Percentiles rank a stretch among this genome's conserved stretches.
Conservation (phyloP, 2,113 vertebrate species). For the Anseranas semipalmata region DNA sequence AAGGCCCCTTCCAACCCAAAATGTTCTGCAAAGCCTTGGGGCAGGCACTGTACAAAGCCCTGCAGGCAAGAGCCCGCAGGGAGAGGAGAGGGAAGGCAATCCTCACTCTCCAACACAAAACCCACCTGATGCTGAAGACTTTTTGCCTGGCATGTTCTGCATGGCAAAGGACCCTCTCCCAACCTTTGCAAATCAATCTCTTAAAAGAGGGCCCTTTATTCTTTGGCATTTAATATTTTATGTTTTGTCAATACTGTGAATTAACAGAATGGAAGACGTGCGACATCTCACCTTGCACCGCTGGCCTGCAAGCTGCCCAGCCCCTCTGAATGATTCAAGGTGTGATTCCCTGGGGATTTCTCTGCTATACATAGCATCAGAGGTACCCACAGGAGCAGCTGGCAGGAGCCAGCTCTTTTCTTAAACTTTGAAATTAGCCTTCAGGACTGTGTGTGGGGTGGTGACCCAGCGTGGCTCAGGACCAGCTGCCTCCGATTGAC, state of each 20-base stretch:
- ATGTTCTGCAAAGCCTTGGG: background rate
- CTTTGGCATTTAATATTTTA: background rate
- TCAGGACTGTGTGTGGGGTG: fast-evolving
- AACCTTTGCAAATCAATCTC: background rate
- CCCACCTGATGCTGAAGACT: background rate
- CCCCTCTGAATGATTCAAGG: background rate
- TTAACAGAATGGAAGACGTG: background rate
- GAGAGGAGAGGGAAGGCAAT: background rate
- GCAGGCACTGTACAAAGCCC: background rate
- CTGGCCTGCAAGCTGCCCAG: background rate
- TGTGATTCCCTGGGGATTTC: fast-evolving
- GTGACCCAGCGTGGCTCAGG: background rate
- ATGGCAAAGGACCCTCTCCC: fast-evolving
- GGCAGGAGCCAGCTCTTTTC: background rate
- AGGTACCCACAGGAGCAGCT: background rate
- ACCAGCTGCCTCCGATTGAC: fast-evolving
- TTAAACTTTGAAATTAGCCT: background rate
- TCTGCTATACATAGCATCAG: fast-evolving
- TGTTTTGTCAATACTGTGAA: background rate
- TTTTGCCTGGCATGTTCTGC: background rate
- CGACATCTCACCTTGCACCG: background rate
- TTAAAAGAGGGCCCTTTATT: background rate
- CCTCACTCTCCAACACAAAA: background rate
- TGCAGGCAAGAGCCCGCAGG: background rate
- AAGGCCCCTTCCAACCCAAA: background rate